phyloP scores from a whole-genome alignment of 2,888 invertebrate genomes.

The Orchestes rusci region DNA sequence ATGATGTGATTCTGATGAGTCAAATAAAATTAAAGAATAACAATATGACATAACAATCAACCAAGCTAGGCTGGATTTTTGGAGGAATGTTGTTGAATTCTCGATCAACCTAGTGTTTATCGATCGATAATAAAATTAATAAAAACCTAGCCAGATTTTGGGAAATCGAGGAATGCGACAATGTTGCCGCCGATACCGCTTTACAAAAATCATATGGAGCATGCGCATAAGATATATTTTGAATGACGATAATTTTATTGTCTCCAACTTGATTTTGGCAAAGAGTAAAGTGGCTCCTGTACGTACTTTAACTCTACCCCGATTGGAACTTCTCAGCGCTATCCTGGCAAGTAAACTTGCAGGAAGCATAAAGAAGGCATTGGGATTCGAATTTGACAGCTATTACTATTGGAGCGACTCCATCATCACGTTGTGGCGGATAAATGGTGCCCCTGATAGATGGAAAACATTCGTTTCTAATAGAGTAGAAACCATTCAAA shows the following conservation, averaged over 20 bases:
- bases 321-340: neutral
- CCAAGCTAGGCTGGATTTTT: conserved; percentile 24
- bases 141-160: no score
- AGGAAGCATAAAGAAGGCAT: neutral
- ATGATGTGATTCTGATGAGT: conserved; percentile 8
- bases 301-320: neutral
- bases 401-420: neutral
- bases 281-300: neutral
- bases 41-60: conserved; percentile 15
- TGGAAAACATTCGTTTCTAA: conserved; percentile 1
- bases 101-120: no score
- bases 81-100: no score
- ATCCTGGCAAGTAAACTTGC: neutral
- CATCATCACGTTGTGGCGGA: neutral
- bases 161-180: no score
- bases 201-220: neutral
- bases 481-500: neutral
- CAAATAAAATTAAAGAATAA: conserved; percentile 17
- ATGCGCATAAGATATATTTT: neutral
- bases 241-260: neutral
- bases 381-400: neutral
- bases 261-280: neutral
- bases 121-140: no score
- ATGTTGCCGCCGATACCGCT: neutral
- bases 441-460: neutral